These are phyloP conservation scores for Lordiphosa collinella DNA, from an alignment of 1,140 invertebrate species.

Conservation along the genomic window DNA sequence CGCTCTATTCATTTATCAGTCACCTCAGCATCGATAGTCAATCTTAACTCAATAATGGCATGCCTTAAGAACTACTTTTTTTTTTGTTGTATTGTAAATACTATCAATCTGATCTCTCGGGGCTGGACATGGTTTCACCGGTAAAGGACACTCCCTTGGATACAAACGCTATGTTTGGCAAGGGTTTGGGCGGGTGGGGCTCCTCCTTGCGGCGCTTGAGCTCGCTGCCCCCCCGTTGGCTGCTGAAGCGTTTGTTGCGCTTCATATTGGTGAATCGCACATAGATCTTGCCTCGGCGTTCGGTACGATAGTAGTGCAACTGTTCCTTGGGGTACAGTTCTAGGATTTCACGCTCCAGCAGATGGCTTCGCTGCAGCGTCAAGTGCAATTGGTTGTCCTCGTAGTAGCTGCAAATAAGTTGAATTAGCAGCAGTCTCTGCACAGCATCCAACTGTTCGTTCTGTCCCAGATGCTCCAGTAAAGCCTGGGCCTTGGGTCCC, in stretches of 20 bases:
- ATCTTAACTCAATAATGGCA: slow-evolving; percentile 5
- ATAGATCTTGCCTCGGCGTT: slow-evolving; percentile 71
- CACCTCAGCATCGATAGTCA: slow-evolving; percentile 1
- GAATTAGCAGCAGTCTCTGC: slow-evolving; percentile 57
- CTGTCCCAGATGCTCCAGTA: slow-evolving; percentile 51
- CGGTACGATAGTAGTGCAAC: slow-evolving; percentile 64
- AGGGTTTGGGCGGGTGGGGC: slow-evolving; percentile 1
- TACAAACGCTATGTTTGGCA: neutral
- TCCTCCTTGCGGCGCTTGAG: slow-evolving; percentile 40
- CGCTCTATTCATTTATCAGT: slow-evolving; percentile 7
- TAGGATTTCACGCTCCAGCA: slow-evolving; percentile 64
- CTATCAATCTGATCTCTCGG: slow-evolving; percentile 56
- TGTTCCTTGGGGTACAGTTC: slow-evolving; percentile 60
- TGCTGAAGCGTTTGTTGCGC: slow-evolving; percentile 48
- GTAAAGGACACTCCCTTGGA: slow-evolving; percentile 22
- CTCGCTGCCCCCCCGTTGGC: slow-evolving; percentile 25
- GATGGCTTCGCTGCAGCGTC: slow-evolving; percentile 62
- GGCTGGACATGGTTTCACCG: slow-evolving; percentile 40
- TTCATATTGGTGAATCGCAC: slow-evolving; percentile 72
- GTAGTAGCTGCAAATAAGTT: slow-evolving; percentile 66
- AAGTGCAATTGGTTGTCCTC: slow-evolving; percentile 64
- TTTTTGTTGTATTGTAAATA: neutral
- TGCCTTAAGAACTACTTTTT: neutral
- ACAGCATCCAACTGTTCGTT: slow-evolving; percentile 43
- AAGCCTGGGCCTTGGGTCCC: slow-evolving; percentile 29